Evolutionary conservation across 2,113 vertebrate genomes (phyloP).

Genomic region (Macrotis lagotis): DNA sequence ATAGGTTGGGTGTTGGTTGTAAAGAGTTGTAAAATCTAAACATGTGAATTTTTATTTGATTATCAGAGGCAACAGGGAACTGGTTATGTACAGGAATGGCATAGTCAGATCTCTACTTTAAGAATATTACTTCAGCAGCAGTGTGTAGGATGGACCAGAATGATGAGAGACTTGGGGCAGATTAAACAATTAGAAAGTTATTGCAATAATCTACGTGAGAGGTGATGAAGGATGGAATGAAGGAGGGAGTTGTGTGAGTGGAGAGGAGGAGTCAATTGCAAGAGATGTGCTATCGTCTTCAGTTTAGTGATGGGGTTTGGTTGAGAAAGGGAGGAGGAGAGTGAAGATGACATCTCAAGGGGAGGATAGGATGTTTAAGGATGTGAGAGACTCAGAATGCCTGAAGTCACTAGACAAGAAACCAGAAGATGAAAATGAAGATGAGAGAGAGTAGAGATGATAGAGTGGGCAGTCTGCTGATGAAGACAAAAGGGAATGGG

Average conservation of each 20-base stretch:
- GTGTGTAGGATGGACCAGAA: background rate
- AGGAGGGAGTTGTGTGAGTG: background rate
- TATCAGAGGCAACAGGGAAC: background rate
- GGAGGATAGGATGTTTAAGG: background rate
- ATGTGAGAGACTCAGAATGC: background rate
- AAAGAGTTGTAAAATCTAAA: background rate
- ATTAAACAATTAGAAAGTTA: background rate
- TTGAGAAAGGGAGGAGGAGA: background rate
- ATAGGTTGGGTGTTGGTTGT: background rate
- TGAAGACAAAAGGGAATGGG: background rate
- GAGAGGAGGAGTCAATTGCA: background rate
- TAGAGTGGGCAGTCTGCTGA: background rate
- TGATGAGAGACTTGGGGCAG: background rate
- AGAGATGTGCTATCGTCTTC: background rate
- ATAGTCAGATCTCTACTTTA: background rate
- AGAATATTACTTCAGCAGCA: background rate
- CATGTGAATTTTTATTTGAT: background rate
- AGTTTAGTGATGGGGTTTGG: background rate
- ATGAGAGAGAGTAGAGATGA: background rate
- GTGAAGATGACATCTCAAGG: background rate
- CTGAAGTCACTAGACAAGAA: background rate
- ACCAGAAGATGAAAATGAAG: background rate
- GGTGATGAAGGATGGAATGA: background rate
- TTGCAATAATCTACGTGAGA: background rate
- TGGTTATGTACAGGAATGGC: background rate